Base-by-base conservation (phyloP, 1,140 invertebrate genomes). In the Laodelphax striatellus region DNA sequence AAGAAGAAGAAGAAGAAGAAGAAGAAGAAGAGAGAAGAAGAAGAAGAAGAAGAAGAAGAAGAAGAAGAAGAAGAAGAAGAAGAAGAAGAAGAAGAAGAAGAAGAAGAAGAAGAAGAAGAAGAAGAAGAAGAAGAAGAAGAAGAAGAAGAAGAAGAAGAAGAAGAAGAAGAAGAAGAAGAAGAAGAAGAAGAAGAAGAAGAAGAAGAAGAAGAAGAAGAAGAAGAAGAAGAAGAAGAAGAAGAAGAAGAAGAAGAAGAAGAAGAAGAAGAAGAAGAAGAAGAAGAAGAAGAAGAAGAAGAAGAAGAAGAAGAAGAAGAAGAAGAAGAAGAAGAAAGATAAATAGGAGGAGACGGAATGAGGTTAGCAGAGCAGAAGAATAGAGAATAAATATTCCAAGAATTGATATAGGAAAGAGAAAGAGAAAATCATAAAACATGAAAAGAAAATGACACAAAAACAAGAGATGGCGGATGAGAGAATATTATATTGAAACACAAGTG, bases 221-320 rank as follows among this genome's bases (percentile, higher is more conserved):
- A 3, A 38, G 24, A 13, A 34, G 57, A 52, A 16, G 44, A 50
- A 5, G 52, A 24, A 52, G 57, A 58, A 16, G 43, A 58, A 5
- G 28, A 58, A 52, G 19, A 52, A 38, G 42, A 58, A 58, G 54
- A 59, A 54, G 58, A 53, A 16, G 54, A 59, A 24, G 58, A 54
- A 22, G 52, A 52, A 24, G 38, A 53, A 22, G 54, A 59, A 54
- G 58, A 59, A 53, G 54, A 46, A 22, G 22, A 53, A 24, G 54
- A 46, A 38, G 54, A 59, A 59, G 52, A 53, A 41, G 58, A 42
- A 21, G 42, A 59, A 41, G 24, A 13, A 21, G 46, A 42, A 5
- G 42, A 53, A 41, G 11, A 17, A 1, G 41, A 19, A 22, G 24
- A 14, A 21, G 19, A 28, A 28, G 24, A 28, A 28, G 24, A 28